These are phyloP conservation scores for Phania funesta DNA, from an alignment of 2,888 invertebrate genomes.

Conservation along the genomic window DNA sequence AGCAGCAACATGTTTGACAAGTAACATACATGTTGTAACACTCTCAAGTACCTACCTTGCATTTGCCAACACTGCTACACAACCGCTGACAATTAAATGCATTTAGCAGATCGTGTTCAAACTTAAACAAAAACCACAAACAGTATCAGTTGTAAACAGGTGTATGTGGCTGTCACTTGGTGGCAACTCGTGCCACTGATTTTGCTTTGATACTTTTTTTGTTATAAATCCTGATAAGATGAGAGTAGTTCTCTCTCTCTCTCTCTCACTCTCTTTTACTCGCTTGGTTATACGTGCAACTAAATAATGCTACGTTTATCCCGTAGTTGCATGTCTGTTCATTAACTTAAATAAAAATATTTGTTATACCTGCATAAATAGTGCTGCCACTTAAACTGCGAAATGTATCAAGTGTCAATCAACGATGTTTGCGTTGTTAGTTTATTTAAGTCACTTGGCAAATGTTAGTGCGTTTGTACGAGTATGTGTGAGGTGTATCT, in stretches of 20 bases:
- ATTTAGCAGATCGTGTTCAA: conserved; percentile 23
- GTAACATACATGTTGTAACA: neutral
- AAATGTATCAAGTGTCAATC: conserved; percentile 46
- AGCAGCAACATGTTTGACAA: conserved; percentile 15
- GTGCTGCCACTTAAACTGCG: neutral
- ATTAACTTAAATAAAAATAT: neutral
- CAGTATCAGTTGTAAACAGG: conserved; percentile 9
- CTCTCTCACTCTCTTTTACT: neutral
- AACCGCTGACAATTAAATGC: neutral
- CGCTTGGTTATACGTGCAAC: neutral
- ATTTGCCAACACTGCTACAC: neutral
- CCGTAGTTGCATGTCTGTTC: neutral
- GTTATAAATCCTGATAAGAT: neutral
- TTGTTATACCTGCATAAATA: neutral
- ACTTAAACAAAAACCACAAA: conserved; percentile 12
- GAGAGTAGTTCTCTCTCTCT: neutral
- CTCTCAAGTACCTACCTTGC: neutral
- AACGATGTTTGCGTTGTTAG: conserved; percentile 39
- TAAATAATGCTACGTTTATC: neutral
- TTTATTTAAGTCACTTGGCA: conserved; percentile 6
- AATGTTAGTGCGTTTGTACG: neutral
- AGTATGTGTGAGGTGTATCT: neutral
- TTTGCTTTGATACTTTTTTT: neutral
- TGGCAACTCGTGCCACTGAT: conserved; percentile 38
- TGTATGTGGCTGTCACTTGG: conserved; percentile 7